Evolutionary conservation across 2,888 invertebrate species (phyloP), one percentile per base, ranked within the genome.

Genomic region (Nephrotoma appendiculata): DNA sequence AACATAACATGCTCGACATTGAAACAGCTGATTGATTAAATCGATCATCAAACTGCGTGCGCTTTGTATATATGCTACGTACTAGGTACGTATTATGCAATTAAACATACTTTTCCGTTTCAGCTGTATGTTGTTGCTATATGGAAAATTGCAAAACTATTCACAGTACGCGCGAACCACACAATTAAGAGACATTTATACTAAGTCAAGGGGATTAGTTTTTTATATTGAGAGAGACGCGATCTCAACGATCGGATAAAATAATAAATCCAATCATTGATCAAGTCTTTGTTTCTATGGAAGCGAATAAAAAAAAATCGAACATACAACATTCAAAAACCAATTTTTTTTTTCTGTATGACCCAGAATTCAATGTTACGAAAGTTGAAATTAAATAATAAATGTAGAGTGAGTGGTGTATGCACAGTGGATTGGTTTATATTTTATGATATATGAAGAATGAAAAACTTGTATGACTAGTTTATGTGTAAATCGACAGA

Each of bases 281-380:
- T 52, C 7, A 52, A 15, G 7, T 15, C 52, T 71, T 31, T 71
- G 71, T 71, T 31, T 31, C 71, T 71, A 31, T 9, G 71, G 19
- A 71, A 31, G 31, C 71, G 9, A 71, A 19, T n/a, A 19, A 19
- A 2, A 31, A 7, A 71, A 71, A 71, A 31, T 71, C 71, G 71
- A 71, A 15, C 15, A n/a, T 52, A 52, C 52, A 52, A 84, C 84
- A 42, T 84, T 84, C 84, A 84, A 84, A 41, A 83, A 41, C 2
- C 31, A 31, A 31, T 31, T 41, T n/a, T 42, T 15, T 42, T 42
- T 84, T 42, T 42, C n/a, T 42, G n/a, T 84, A 42, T 84, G 84
- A 84, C 84, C 84, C 84, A 84, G 84, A 84, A 84, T 84, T 84
- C 84, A 84, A 84, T 84, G 84, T 84, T 84, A 84, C 43, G 84